Percentiles rank a stretch among this genome's conserved stretches.
Evolutionary conservation across 2,888 invertebrate genomes (phyloP).

Genomic region (Drosophila buzzatii): DNA sequence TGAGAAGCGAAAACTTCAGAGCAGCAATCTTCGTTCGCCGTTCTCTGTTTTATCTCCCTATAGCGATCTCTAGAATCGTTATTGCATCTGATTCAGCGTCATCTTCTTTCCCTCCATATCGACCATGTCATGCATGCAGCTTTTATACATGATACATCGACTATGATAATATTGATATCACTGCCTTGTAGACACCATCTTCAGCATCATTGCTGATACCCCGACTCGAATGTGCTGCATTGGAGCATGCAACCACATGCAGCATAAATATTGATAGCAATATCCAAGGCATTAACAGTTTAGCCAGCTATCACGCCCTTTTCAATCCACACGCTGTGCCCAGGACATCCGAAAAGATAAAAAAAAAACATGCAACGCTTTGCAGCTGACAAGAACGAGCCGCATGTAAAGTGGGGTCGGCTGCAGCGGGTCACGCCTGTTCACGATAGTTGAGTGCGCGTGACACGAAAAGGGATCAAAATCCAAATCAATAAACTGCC

Average conservation of each 20-base stretch:
- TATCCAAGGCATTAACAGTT: not conserved
- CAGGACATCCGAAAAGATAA: not conserved
- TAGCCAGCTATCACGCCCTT: not conserved
- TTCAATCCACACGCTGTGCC: not conserved
- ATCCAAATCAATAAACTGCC: conserved; percentile 48
- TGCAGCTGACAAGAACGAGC: not conserved
- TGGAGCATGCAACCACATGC: not conserved
- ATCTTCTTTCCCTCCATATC: too few relatives aligned
- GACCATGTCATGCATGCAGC: too few relatives aligned
- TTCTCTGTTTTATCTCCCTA: too few relatives aligned
- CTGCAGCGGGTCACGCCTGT: not conserved
- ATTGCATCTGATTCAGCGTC: too few relatives aligned
- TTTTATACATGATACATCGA: too few relatives aligned
- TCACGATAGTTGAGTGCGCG: conserved; percentile 36
- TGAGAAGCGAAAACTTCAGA: too few relatives aligned
- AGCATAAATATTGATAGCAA: not conserved
- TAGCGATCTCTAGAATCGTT: too few relatives aligned
- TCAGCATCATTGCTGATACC: too few relatives aligned
- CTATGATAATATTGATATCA: too few relatives aligned
- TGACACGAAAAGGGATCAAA: conserved; percentile 45
- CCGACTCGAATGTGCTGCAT: not conserved
- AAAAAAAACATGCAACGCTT: conserved; percentile 10
- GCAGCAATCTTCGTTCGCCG: too few relatives aligned
- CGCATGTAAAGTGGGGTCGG: not conserved
- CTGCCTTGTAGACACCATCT: too few relatives aligned